These are phyloP conservation scores for Drosophila sucinea DNA, from an alignment of 1,140 invertebrate genomes.

Conservation along the genomic window DNA sequence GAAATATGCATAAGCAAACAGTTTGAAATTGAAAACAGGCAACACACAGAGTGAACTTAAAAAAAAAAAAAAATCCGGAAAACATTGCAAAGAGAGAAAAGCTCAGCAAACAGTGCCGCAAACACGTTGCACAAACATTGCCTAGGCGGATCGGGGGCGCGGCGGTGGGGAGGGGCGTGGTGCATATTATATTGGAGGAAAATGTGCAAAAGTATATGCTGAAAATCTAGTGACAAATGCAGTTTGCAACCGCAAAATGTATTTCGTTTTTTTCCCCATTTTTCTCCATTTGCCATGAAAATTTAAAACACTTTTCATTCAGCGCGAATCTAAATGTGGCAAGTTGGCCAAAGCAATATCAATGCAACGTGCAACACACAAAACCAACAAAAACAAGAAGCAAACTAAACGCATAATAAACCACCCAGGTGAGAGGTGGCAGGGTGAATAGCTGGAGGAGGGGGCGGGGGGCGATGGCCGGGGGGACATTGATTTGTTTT, in stretches of 20 bases:
- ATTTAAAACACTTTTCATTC: constrained; percentile 32
- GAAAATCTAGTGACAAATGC: constrained; percentile 60
- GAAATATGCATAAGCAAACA: constrained; percentile 35
- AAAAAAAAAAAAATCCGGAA: neutral
- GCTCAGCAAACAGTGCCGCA: constrained; percentile 70
- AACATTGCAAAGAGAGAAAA: constrained; percentile 31
- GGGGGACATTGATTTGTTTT: constrained; percentile 63
- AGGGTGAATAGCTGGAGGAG: neutral
- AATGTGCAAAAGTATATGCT: constrained; percentile 19
- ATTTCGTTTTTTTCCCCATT: constrained; percentile 8
- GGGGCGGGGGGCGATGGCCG: neutral
- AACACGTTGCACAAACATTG: constrained; percentile 78
- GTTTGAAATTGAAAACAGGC: constrained; percentile 47
- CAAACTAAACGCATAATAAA: constrained; percentile 74
- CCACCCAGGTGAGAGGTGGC: constrained; percentile 21
- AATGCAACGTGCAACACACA: constrained; percentile 50
- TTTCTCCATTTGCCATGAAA: constrained; percentile 38
- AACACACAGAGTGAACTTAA: constrained; percentile 13
- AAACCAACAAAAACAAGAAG: constrained; percentile 25
- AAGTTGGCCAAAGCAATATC: constrained; percentile 42
- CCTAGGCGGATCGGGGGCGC: constrained; percentile 25
- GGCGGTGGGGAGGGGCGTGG: neutral
- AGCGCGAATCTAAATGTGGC: constrained; percentile 45
- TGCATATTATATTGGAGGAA: neutral
- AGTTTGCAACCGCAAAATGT: constrained; percentile 31